Evolutionary conservation across 2,888 invertebrate species (phyloP), one percentile per base, ranked within the genome.

Genomic region (Eupithecia insigniata): DNA sequence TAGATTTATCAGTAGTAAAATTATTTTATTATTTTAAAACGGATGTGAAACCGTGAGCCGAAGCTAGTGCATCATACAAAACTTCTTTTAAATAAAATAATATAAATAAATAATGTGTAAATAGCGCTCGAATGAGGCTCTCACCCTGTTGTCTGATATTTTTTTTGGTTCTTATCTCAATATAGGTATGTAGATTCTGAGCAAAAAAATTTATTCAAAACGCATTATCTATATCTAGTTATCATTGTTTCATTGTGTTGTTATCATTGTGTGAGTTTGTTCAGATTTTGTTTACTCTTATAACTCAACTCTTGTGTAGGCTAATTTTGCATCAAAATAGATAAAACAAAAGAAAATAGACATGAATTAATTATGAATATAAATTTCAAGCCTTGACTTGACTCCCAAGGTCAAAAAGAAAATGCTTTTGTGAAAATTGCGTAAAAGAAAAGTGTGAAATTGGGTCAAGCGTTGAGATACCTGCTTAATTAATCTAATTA

Each of bases 401-500:
- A 58, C 30, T 60, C 60, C 2, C 30, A 55, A 55, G 14, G 55
- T 55, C 55, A 55, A 55, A 22, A 55, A 55, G 51, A 26, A 55
- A 26, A 26, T 55, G 14, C 51, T 22, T 55, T 55, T 10, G 22
- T 10, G 10, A 51, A 51, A 46, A 46, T 51, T 51, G 22, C 6
- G 51, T 51, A 51, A 61, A 62, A 14, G n/a, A 32, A 62, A 64
- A 64, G 69, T 58, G 64, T 65, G 5, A 65, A 70, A 70, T 69
- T 64, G 55, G 55, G 69, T 39, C 55, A 65, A 70, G 65, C 36
- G 12, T 34, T 51, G 43, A 43, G 43, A 30, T 61, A 66, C 64
- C 36, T 36, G 22, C 43, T 46, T 43, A 70, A 70, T 60, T 60
- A 70, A 65, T 66, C 43, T 66, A 66, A 70, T 66, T 28, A 46